These are phyloP conservation scores for Rallus limicola DNA, from an alignment of 2,113 vertebrate genomes.

Conservation along the genomic window DNA sequence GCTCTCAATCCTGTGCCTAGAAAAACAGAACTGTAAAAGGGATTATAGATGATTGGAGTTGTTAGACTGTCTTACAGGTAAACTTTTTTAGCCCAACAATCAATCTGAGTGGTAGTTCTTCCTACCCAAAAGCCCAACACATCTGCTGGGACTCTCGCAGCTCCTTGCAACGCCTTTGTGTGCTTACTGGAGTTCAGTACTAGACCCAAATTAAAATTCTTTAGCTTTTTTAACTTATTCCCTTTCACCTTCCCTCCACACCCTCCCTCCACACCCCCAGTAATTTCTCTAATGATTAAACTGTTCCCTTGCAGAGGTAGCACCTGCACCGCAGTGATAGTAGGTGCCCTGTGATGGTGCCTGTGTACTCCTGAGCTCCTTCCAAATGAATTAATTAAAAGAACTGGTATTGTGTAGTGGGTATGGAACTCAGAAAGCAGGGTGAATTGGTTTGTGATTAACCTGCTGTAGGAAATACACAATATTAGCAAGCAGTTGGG, in stretches of 20 bases:
- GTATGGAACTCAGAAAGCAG: fast-evolving
- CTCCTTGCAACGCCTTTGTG: neutral
- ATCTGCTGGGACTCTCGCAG: neutral
- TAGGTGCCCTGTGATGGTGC: neutral
- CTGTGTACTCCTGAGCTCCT: neutral
- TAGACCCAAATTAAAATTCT: neutral
- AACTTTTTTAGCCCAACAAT: neutral
- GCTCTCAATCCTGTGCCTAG: neutral
- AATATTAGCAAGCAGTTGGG: neutral
- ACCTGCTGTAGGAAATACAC: neutral
- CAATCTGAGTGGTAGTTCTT: neutral
- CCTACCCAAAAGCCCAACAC: fast-evolving
- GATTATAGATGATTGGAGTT: neutral
- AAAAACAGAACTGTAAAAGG: neutral
- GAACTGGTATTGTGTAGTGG: neutral
- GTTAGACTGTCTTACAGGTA: neutral
- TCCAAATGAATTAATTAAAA: neutral
- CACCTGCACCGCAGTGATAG: fast-evolving
- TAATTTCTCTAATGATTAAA: neutral
- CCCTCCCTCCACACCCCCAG: fast-evolving
- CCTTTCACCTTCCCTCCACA: neutral
- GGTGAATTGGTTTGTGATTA: neutral
- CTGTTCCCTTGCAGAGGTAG: neutral
- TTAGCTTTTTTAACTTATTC: neutral
- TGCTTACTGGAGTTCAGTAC: neutral